A percentile compares a stretch with the other conserved stretches of the same genome.
phyloP scores from a whole-genome alignment of 2,888 invertebrate genomes.

The Heliconius cydno region DNA sequence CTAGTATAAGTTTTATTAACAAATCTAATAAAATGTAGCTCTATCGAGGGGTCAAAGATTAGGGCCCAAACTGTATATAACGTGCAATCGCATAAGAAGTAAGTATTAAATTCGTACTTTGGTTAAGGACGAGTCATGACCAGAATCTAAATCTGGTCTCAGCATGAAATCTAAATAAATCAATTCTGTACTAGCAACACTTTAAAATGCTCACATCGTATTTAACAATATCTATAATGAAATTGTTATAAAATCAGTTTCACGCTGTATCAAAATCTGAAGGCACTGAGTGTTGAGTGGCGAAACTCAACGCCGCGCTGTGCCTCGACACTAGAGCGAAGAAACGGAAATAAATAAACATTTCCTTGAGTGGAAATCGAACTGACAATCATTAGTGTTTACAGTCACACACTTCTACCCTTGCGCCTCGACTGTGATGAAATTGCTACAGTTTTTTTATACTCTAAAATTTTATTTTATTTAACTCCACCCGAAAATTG shows the following conservation, averaged over 20 bases:
- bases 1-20: background rate
- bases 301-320: too few species aligned
- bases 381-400: too few species aligned
- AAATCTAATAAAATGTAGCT: background rate
- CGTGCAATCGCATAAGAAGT: slow-evolving; percentile 10
- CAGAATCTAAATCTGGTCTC: background rate
- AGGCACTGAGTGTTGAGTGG: too few species aligned
- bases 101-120: background rate
- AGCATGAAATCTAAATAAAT: slow-evolving; percentile 2
- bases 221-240: slow-evolving; percentile 18
- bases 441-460: slow-evolving; percentile 6
- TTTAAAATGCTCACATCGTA: slow-evolving; percentile 4
- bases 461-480: slow-evolving; percentile 36
- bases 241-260: slow-evolving; percentile 3
- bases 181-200: background rate
- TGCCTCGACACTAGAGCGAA: too few species aligned
- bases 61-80: background rate
- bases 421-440: too few species aligned
- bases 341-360: too few species aligned
- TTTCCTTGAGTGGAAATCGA: too few species aligned
- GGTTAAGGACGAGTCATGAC: slow-evolving; percentile 2
- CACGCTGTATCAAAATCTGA: too few species aligned
- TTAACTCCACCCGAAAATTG: slow-evolving; percentile 30
- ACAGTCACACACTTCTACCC: too few species aligned
- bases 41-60: background rate